Base-by-base conservation (phyloP, 2,797 vertebrate genomes). In the Hypotaenidia philippensis region DNA sequence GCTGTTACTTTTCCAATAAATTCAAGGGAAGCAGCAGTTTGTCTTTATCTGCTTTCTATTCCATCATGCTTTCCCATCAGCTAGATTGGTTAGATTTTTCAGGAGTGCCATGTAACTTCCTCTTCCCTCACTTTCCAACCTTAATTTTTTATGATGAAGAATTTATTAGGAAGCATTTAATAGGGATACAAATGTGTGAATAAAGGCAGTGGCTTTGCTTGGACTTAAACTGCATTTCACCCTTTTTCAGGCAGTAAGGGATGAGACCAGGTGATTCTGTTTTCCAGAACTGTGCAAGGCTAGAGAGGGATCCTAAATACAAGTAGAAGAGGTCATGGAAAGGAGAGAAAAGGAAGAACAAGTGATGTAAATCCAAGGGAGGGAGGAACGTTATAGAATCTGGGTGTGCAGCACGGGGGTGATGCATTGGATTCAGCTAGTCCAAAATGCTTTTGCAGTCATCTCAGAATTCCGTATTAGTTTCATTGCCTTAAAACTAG, bases 1-100 rank as follows among this genome's bases (percentile, higher is more conserved):
- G 21, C 49, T 89, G 36, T 70, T 94, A 38, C 11, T 93, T 90
- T 92, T 32, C 64, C 44, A 45, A 83, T 83, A 80, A 90, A 83
- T 80, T 64, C 27, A 31, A 71, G 34, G 25, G 38, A 77, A 68
- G 56, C 19, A 83, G 75, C 61, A 71, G 53, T 92, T 93, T 78
- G 20, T 90, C 66, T 93, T 87, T 47, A 52, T 53, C n/a, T 71
- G 55, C 64, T 66, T 85, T 91, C 52, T 63, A 26, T 74, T 93
- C 71, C 64, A 56, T 69, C 65, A 23, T 52, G 29, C 31, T 77
- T 87, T 83, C 71, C 41, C 21, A 47, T 77, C 68, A 53, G 65
- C 63, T 76, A 36, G 29, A 55, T 45, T 65, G 60, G 44, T 60
- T 71, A 64, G 64, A 64, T 92, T 94, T 90, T 90, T 90, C 75